phyloP scores from a whole-genome alignment of 2,888 invertebrate species.

The Taphrorychus bicolor region DNA sequence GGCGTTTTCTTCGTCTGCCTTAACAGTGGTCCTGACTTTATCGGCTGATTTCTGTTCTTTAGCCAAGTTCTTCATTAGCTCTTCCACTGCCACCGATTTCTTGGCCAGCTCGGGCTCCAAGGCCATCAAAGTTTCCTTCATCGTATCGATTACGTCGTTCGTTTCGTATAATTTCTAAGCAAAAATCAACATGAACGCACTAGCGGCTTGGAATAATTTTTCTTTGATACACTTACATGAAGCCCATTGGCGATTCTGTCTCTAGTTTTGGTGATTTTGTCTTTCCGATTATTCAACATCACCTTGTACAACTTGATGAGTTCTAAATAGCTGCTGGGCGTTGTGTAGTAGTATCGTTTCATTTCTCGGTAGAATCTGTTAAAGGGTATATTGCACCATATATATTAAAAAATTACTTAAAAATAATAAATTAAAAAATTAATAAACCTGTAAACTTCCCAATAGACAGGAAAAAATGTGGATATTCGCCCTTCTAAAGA shows the following conservation, averaged over 20 bases:
- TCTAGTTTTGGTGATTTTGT: constrained; percentile 70
- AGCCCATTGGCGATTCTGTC: constrained; percentile 80
- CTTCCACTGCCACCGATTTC: constrained; percentile 78
- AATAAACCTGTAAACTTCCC: neutral
- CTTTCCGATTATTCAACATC: constrained; percentile 73
- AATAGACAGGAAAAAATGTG: neutral
- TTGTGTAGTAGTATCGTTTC: constrained; percentile 87
- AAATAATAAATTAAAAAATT: too few species aligned
- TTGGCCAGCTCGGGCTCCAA: constrained; percentile 82
- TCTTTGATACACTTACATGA: constrained; percentile 55
- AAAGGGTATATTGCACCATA: neutral
- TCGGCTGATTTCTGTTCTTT: constrained; percentile 84
- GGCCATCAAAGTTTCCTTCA: constrained; percentile 83
- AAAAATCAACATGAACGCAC: neutral
- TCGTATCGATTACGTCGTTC: constrained; percentile 79
- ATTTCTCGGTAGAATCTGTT: constrained; percentile 78
- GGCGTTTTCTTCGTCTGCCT: constrained; percentile 83
- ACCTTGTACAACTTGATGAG: constrained; percentile 79
- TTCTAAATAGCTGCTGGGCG: constrained; percentile 90
- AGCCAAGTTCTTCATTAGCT: constrained; percentile 77
- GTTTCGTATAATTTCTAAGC: constrained; percentile 80
- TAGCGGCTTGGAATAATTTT: neutral
- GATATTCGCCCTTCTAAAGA: neutral
- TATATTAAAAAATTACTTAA: too few species aligned
- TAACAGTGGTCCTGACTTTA: constrained; percentile 78